These are phyloP conservation scores for Pseudochirops corinnae DNA, from an alignment of 2,797 vertebrate species.

Conservation along the genomic window DNA sequence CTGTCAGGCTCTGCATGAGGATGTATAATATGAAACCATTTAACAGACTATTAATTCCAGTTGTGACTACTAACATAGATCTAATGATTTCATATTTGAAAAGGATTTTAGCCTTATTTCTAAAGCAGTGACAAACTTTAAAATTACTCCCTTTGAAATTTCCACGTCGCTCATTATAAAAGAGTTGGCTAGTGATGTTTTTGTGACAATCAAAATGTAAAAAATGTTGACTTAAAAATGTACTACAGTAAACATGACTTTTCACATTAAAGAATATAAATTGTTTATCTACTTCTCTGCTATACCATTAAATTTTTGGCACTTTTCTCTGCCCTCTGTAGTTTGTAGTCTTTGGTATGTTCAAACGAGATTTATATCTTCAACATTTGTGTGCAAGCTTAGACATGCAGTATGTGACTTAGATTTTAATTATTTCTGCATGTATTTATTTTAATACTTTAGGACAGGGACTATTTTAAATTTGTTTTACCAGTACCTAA, in stretches of 20 bases:
- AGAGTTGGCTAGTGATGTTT: not conserved
- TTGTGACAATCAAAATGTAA: not conserved
- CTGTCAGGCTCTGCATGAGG: not conserved
- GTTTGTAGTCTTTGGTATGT: not conserved
- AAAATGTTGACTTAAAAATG: not conserved
- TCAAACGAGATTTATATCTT: not conserved
- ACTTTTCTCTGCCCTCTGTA: not conserved
- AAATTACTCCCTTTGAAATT: not conserved
- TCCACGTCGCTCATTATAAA: not conserved
- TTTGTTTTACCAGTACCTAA: not conserved
- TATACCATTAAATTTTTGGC: not conserved
- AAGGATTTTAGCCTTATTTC: not conserved
- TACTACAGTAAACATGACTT: not conserved
- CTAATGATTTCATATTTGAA: not conserved
- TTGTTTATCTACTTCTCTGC: not conserved
- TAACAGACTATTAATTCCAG: not conserved
- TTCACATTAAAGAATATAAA: not conserved
- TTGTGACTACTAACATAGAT: not conserved
- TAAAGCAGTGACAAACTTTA: not conserved
- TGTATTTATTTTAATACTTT: not conserved
- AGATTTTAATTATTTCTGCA: not conserved
- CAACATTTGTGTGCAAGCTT: not conserved
- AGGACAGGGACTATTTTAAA: not conserved
- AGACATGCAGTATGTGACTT: not conserved
- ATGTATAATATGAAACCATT: not conserved